A percentile compares a stretch with the other conserved stretches of the same genome.
These are phyloP conservation scores for Euclidia mi DNA, from an alignment of 2,888 invertebrate genomes.

Conservation along the genomic window DNA sequence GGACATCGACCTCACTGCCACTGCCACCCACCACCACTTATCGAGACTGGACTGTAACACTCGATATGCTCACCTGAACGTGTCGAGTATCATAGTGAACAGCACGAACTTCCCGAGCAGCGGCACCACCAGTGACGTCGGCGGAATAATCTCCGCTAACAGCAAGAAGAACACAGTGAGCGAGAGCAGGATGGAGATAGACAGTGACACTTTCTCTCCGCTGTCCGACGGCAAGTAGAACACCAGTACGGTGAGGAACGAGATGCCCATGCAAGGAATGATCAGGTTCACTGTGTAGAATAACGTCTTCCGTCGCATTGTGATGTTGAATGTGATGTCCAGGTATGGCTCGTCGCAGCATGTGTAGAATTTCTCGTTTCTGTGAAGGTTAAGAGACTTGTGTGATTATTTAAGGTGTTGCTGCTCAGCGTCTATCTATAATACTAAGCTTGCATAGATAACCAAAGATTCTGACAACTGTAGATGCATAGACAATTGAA, in stretches of 20 bases:
- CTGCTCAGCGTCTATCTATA: no score
- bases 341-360: slow-evolving; percentile 99
- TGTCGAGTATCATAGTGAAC: slow-evolving; percentile 98
- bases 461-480: no score
- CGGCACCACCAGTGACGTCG: slow-evolving; percentile 97
- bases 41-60: neutral
- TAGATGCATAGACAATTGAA: no score
- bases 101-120: slow-evolving; percentile 98
- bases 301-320: slow-evolving; percentile 98
- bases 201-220: slow-evolving; percentile 99
- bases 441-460: no score
- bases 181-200: slow-evolving; percentile 98
- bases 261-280: slow-evolving; percentile 99
- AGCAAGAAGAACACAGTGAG: slow-evolving; percentile 99
- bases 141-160: slow-evolving; percentile 91
- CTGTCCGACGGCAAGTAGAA: slow-evolving; percentile 99
- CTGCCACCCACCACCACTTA: no score
- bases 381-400: no score
- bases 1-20: no score
- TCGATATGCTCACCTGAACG: slow-evolving; percentile 92
- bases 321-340: slow-evolving; percentile 99
- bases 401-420: no score
- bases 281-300: slow-evolving; percentile 99
- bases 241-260: slow-evolving; percentile 98
- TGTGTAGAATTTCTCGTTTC: slow-evolving; percentile 98